phyloP scores from a whole-genome alignment of 2,888 invertebrate species.

The Acleris emargana region DNA sequence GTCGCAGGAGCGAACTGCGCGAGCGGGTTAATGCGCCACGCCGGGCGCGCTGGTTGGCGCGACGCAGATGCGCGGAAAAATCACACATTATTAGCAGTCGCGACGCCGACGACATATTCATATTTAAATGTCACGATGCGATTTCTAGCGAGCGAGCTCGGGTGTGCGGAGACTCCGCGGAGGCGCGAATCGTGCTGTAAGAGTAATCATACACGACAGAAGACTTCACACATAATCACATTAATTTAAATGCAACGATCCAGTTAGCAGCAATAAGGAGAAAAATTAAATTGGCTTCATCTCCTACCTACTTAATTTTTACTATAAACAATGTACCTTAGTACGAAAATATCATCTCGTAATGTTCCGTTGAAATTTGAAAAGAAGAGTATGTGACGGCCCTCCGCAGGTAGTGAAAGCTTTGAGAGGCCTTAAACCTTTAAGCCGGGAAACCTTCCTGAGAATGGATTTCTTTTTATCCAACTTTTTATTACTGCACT shows the following conservation, averaged over 20 bases:
- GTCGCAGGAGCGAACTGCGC: slow-evolving; percentile 4
- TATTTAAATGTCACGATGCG: slow-evolving; percentile 76
- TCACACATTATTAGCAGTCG: slow-evolving; percentile 72
- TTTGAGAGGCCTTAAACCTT: slow-evolving; percentile 42
- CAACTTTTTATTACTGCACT: slow-evolving; percentile 39
- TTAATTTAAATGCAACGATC: too few relatives aligned
- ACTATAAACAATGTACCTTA: too few relatives aligned
- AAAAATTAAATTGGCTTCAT: too few relatives aligned
- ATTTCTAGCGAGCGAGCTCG: slow-evolving; percentile 57
- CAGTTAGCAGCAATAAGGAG: too few relatives aligned
- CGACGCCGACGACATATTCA: slow-evolving; percentile 72
- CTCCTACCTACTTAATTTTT: too few relatives aligned
- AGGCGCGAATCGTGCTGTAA: background rate
- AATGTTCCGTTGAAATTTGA: slow-evolving; percentile 23
- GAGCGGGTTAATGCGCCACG: slow-evolving; percentile 23
- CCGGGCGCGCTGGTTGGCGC: slow-evolving; percentile 21
- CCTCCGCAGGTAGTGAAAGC: slow-evolving; percentile 35
- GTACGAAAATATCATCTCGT: too few relatives aligned
- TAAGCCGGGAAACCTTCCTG: slow-evolving; percentile 53
- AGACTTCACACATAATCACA: slow-evolving; percentile 21
- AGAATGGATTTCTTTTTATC: slow-evolving; percentile 57
- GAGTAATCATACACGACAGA: background rate
- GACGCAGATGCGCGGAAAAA: slow-evolving; percentile 76
- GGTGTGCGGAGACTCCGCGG: slow-evolving; percentile 37
- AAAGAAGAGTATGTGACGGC: background rate